Conservation (phyloP, 1,140 invertebrate species). For the Bombyx mandarina region DNA sequence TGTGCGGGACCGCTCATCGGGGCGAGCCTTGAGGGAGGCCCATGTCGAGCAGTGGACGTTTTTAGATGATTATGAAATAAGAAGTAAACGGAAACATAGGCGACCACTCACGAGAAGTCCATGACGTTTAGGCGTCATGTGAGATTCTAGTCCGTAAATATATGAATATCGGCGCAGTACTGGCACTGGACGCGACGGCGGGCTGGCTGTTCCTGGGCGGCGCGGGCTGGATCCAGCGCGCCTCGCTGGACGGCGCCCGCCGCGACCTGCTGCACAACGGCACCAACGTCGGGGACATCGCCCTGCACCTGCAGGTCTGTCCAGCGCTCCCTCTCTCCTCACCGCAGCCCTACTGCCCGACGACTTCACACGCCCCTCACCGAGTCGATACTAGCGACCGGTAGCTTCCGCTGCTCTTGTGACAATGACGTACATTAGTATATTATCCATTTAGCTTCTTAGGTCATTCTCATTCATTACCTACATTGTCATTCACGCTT, state of each 20-base stretch:
- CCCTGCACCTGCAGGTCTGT: constrained; percentile 71
- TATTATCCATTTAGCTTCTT: too few relatives aligned
- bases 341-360: too few relatives aligned
- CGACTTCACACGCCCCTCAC: too few relatives aligned
- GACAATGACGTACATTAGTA: too few relatives aligned
- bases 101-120: too few relatives aligned
- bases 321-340: background rate
- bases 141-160: background rate
- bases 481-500: too few relatives aligned
- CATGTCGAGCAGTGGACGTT: background rate
- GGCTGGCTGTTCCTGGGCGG: constrained; percentile 79
- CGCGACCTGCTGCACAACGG: constrained; percentile 69
- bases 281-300: constrained; percentile 72
- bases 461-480: too few relatives aligned
- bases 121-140: background rate
- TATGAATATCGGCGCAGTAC: constrained; percentile 25
- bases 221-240: constrained; percentile 72
- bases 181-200: constrained; percentile 76
- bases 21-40: too few relatives aligned
- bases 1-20: too few relatives aligned
- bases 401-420: too few relatives aligned
- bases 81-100: background rate
- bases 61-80: background rate
- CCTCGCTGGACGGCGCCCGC: constrained; percentile 74
- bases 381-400: too few relatives aligned